Evolutionary conservation across 2,113 vertebrate species (phyloP).

Genomic region (Hippocampus zosterae): DNA sequence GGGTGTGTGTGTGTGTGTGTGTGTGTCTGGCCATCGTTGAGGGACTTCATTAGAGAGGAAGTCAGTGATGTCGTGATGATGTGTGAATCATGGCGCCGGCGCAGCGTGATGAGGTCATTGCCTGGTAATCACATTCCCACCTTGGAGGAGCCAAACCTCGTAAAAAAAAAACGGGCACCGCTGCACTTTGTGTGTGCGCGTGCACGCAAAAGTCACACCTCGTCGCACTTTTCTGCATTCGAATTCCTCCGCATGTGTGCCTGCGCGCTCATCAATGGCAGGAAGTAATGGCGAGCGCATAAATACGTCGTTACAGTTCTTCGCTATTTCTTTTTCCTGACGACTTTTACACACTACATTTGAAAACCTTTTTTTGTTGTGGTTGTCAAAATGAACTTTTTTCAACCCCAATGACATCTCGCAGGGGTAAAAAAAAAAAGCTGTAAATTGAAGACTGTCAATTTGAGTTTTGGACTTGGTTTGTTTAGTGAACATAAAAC

Average conservation of each 20-base stretch:
- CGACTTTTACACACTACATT: no score
- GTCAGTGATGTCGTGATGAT: conserved; percentile 75
- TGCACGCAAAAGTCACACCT: conserved; percentile 40
- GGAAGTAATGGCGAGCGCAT: background rate
- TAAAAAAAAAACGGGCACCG: conserved; percentile 47
- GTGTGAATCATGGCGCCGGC: conserved; percentile 72
- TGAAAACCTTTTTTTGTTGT: background rate
- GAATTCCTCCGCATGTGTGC: conserved; percentile 27
- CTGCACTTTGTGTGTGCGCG: conserved; percentile 18
- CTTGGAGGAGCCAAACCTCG: conserved; percentile 58
- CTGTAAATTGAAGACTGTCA: no score
- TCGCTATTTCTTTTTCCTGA: no score
- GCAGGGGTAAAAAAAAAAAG: no score
- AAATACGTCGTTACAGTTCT: background rate
- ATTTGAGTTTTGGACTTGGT: no score
- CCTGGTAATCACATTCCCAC: conserved; percentile 73
- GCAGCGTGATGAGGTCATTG: conserved; percentile 70
- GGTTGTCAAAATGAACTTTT: no score
- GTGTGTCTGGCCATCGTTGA: conserved; percentile 48
- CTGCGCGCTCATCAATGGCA: background rate
- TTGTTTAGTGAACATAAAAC: no score
- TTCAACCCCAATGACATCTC: no score
- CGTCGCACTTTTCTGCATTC: conserved; percentile 17
- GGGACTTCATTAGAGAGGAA: conserved; percentile 77
- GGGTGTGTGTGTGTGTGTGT: conserved; percentile 35